Conservation (phyloP, 2,797 vertebrate genomes). For the Helarctos malayanus region DNA sequence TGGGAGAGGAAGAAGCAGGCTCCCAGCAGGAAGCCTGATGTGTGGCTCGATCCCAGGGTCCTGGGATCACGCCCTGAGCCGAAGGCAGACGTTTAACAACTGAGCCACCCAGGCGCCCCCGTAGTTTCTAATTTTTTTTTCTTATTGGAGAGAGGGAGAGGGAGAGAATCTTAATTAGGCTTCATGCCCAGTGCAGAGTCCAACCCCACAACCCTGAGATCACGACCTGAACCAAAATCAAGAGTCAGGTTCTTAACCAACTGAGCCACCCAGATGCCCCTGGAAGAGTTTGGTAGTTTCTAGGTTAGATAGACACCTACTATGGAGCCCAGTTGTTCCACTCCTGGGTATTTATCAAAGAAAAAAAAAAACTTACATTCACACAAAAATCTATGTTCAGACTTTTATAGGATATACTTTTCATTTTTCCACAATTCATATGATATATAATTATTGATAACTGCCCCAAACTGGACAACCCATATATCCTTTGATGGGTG, state of each 20-base stretch:
- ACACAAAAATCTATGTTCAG: background rate
- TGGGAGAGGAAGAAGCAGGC: too few species aligned
- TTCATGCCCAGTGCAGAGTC: background rate
- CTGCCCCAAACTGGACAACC: background rate
- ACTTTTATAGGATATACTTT: conserved; percentile 15
- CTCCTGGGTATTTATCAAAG: background rate
- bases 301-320: background rate
- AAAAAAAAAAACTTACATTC: background rate
- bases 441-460: background rate
- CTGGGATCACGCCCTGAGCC: too few species aligned
- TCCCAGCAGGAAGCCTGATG: too few species aligned
- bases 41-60: too few species aligned
- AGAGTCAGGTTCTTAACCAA: background rate
- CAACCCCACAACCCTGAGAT: background rate
- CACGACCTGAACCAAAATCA: background rate
- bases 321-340: background rate
- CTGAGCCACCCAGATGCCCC: background rate
- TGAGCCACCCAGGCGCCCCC: too few species aligned
- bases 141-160: background rate
- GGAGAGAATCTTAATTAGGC: background rate
- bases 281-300: conserved; percentile 10
- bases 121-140: background rate
- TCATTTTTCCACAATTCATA: background rate
- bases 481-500: background rate
- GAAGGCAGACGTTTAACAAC: too few species aligned